Evolutionary conservation across 2,888 invertebrate genomes (phyloP), one percentile per base, ranked within the genome.

Genomic region (Idaea biselata): DNA sequence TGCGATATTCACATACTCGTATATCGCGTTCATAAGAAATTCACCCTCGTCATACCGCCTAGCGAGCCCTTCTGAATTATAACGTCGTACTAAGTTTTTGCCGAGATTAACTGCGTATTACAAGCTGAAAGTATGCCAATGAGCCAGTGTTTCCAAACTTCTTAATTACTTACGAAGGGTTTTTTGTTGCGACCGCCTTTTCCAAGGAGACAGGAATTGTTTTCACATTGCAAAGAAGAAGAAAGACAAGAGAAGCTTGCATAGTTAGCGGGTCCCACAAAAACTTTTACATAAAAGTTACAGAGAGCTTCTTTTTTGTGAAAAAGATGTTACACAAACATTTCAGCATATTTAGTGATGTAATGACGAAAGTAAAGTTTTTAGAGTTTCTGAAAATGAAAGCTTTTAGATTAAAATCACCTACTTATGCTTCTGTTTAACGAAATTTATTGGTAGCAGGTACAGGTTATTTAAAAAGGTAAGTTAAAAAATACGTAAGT

Each of bases 31-130:
- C 83, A 84, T 86, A 87, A 88, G 84, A 87, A 85, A 89, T 86
- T 87, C 87, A 84, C 85, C 84, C 85, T 82, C 83, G 84, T 85
- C 83, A 78, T 78, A 79, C 81, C 84, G 79, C 73, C 68, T 75
- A 80, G 82, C 80, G 81, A 81, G 79, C 77, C 74, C 74, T 75
- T 73, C 82, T 88, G 87, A 89, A 88, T 89, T 87, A 89, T 86
- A 87, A 86, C 87, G 83, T 86, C 81, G 80, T 76, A 79, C 79
- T 79, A 86, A 89, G 81, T 88, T 89, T 88, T 88, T 80, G 81
- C 80, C 73, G 81, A 88, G 87, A 88, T 88, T 88, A 88, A 86
- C 86, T 86, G 85, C 84, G 86, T 88, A 84, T 86, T 88, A 89
- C 86, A 87, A 84, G 85, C 80, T 74, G 76, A 85, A 89, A 89